Base-by-base conservation (phyloP, 2,888 invertebrate species). In the Drosophila aldrichi region DNA sequence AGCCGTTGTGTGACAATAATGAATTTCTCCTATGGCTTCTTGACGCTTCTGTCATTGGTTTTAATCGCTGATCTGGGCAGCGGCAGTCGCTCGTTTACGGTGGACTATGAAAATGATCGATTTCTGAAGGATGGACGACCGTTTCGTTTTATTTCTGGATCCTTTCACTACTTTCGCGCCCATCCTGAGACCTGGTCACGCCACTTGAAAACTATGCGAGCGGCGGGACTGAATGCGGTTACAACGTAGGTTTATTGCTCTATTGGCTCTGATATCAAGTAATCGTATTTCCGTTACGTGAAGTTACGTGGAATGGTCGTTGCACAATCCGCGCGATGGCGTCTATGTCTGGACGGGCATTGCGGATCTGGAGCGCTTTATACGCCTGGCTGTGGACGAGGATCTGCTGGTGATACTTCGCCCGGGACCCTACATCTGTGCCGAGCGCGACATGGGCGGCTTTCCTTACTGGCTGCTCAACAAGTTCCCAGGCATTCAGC, bases 381-480 rank as follows among this genome's bases (percentile, higher is more conserved):
- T 97, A 8, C 93, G 95, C 73, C 93, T 94, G 5, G 98, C 98
- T 0, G 95, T 96, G 57, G 95, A 96, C 79, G 96, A 96, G 91
- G 97, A 96, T 67, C 93, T 98, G 43, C 93, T 96, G 29, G 97
- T 97, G 1, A 94, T 98, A 54, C 93, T 98, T 1, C 94, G 98
- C 32, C 96, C 97, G 0, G 98, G 98, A 0, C 98, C 98, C 0
- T 98, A 97, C 88, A 98, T 98, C 81, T 97, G 97, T 92, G 97
- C 96, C 16, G 98, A 98, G 93, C 95, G 97, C 93, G 98, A 98
- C 81, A 92, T 95, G 93, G 97, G 97, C 16, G 97, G 97, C 7
- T 93, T 97, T 32, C 97, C 97, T 0, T 95, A 95, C 76, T 97
- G 97, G 97, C 92, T 97, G 46, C 92, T 96, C 14, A 91, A 91